Conservation (phyloP, 1,140 invertebrate genomes). For the Hypothenemus hampei region DNA sequence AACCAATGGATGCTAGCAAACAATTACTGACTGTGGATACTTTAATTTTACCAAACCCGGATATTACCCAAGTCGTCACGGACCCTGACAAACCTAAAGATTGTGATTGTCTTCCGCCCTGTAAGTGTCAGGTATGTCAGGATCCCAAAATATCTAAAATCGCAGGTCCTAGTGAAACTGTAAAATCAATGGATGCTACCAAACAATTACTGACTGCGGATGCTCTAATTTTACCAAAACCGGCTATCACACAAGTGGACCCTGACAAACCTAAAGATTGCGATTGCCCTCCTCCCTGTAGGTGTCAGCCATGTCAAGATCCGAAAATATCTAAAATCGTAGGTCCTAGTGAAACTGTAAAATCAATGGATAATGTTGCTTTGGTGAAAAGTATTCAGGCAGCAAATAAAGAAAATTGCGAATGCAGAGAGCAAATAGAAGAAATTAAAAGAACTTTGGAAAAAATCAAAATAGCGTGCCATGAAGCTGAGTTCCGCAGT, state of each 20-base stretch:
- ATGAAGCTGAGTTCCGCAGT: constrained; percentile 28
- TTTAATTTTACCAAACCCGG: constrained; percentile 5
- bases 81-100: not conserved
- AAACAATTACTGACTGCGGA: constrained; percentile 1
- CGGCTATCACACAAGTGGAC: not conserved
- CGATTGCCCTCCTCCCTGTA: constrained; percentile 6
- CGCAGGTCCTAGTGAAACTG: too few relatives aligned
- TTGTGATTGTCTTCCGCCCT: constrained; percentile 10
- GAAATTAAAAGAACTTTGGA: constrained; percentile 29
- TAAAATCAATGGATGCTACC: too few relatives aligned
- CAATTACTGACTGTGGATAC: constrained; percentile 4
- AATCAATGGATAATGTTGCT: constrained; percentile 22
- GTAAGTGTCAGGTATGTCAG: too few relatives aligned
- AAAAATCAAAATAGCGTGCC: constrained; percentile 33
- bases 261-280: not conserved
- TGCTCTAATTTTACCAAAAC: constrained; percentile 8
- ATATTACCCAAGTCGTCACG: not conserved
- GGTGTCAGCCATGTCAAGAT: constrained; percentile 14
- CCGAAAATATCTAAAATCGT: not conserved
- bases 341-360: not conserved
- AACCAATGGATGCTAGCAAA: too few relatives aligned
- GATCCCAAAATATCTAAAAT: too few relatives aligned
- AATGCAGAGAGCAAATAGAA: constrained; percentile 29
- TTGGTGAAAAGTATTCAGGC: constrained; percentile 20
- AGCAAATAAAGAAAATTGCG: constrained; percentile 27